Base-by-base conservation (phyloP, 2,797 vertebrate species). In the Diplodus puntazzo region DNA sequence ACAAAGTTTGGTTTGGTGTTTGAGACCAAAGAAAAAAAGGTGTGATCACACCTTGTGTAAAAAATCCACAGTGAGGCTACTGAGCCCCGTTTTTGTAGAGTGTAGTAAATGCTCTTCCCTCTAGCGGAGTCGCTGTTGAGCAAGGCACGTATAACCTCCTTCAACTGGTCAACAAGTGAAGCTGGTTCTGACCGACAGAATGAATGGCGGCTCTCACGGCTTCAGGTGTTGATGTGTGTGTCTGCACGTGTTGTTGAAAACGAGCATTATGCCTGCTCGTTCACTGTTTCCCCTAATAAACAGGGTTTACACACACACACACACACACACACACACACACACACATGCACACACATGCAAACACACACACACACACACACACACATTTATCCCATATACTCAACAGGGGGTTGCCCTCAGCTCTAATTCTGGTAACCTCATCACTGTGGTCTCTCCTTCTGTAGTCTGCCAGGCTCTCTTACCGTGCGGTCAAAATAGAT, bases 371-470 rank as follows among this genome's bases (percentile, higher is more conserved):
- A 71, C 18, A 77, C 52, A 27, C 53, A 55, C 30, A 69, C 21
- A 79, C 18, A 61, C 13, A 9, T 23, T 25, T 57, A 39, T 60
- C 55, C 18, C 68, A 81, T 73, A 84, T 30, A 17, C 73, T 25
- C 82, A 67, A 68, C 76, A 75, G 77, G 85, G 77, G 81, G 82
- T 69, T 85, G 39, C 80, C 82, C 75, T 88, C 62, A 72, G 70
- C 77, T 81, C 80, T 88, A 89, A 86, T 90, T 77, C 84, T 72
- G 79, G 77, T 79, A 89, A 85, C 81, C 78, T 88, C 81, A 79
- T 79, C 75, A 65, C 83, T 77, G 79, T 72, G 88, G 78, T 87
- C 79, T 83, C 14, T 73, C 58, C 71, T 57, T 70, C 72, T 69
- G 68, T 68, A 71, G 62, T 76, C 63, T 77, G 82, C 86, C 79